Percentiles rank a stretch among this genome's conserved stretches.
These are phyloP conservation scores for Oncorhynchus mykiss DNA, from an alignment of 2,113 vertebrate genomes.

Conservation along the genomic window DNA sequence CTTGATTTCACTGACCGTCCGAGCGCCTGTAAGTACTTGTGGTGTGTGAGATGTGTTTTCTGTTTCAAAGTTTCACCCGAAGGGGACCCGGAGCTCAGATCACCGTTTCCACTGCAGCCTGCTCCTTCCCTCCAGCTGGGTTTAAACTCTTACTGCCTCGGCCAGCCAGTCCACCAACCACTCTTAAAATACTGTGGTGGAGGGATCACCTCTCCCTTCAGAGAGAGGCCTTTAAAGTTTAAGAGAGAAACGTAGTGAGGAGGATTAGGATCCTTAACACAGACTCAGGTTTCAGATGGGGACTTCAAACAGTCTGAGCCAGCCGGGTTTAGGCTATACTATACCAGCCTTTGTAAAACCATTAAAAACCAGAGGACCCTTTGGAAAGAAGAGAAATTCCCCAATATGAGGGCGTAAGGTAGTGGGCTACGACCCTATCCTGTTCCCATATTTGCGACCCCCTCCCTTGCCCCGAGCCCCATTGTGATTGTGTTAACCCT, in stretches of 20 bases:
- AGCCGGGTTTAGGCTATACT: neutral
- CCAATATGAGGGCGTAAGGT: conserved; percentile 6
- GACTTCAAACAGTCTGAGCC: conserved; percentile 38
- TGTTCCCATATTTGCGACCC: conserved; percentile 52
- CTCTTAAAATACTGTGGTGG: conserved; percentile 16
- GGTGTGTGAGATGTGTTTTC: conserved; percentile 35
- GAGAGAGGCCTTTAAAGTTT: conserved; percentile 37
- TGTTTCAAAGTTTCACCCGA: conserved; percentile 20
- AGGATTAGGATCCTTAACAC: conserved; percentile 22
- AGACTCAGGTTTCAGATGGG: conserved; percentile 38
- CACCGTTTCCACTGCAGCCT: conserved; percentile 23
- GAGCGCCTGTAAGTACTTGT: conserved; percentile 36
- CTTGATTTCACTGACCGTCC: conserved; percentile 52
- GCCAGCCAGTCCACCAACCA: conserved; percentile 2
- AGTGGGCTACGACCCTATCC: conserved; percentile 28
- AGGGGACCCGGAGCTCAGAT: conserved; percentile 27
- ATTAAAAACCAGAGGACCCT: conserved; percentile 37
- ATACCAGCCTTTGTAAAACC: conserved; percentile 42
- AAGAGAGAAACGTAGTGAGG: neutral
- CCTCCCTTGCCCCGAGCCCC: conserved; percentile 46
- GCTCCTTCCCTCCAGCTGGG: conserved; percentile 32
- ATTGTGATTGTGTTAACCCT: conserved; percentile 64
- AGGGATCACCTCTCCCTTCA: conserved; percentile 17
- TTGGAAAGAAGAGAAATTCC: conserved; percentile 51
- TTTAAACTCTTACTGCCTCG: conserved; percentile 55